These are phyloP conservation scores for Mastacembelus armatus DNA, from an alignment of 2,797 vertebrate species.

Conservation along the genomic window DNA sequence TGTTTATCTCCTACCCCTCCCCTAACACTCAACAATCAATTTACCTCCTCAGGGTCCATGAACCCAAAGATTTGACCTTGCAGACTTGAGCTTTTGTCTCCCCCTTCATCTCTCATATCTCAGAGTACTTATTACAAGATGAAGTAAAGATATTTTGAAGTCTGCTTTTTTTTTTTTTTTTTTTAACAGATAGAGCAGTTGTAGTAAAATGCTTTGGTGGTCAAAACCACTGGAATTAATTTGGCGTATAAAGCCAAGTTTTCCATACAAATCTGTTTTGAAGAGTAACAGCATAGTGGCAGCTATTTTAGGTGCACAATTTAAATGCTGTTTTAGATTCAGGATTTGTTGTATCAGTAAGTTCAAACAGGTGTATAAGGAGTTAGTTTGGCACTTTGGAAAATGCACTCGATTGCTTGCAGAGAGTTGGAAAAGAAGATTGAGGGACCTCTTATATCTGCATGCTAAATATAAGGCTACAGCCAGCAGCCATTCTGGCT, in stretches of 20 bases:
- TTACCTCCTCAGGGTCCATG: slow-evolving; percentile 79
- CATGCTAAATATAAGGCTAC: not conserved
- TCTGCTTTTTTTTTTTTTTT: too few species aligned
- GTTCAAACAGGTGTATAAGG: not conserved
- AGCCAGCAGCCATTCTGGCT: not conserved
- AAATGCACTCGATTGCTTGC: not conserved
- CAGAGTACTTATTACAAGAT: slow-evolving; percentile 71
- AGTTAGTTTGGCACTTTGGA: not conserved
- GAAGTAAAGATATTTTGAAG: slow-evolving; percentile 21
- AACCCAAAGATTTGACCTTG: slow-evolving; percentile 80
- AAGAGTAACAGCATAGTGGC: not conserved
- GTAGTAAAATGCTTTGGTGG: not conserved
- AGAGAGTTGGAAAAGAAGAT: not conserved
- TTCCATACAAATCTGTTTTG: not conserved
- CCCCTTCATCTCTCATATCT: slow-evolving; percentile 67
- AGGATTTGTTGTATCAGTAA: not conserved
- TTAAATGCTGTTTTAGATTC: not conserved
- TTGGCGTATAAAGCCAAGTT: not conserved
- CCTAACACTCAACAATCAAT: slow-evolving; percentile 82
- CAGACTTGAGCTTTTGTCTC: slow-evolving; percentile 70
- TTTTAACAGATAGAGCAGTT: not conserved
- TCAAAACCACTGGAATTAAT: not conserved
- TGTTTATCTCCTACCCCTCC: slow-evolving; percentile 72
- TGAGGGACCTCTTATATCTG: not conserved
- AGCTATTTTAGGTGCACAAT: not conserved